These are phyloP conservation scores for Melanostoma scalare DNA, from an alignment of 2,888 invertebrate species.

Conservation along the genomic window DNA sequence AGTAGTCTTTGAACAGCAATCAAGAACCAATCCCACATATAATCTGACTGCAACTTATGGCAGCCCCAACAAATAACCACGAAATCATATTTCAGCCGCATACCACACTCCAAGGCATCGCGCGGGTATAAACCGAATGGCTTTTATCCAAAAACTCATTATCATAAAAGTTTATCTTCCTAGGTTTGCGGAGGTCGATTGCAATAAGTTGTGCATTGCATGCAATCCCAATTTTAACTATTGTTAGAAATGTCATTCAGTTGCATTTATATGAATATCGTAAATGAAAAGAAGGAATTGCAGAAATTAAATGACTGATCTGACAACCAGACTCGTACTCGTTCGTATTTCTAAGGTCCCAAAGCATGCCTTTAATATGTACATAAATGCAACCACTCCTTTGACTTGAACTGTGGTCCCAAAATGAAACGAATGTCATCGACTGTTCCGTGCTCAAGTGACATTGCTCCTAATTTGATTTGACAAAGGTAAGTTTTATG, in stretches of 20 bases:
- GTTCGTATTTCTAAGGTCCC: conserved; percentile 8
- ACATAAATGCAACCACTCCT: conserved; percentile 53
- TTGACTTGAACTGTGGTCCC: conserved; percentile 46
- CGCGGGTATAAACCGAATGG: conserved; percentile 49
- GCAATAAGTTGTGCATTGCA: conserved; percentile 42
- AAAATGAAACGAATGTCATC: conserved; percentile 46
- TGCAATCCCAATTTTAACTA: conserved; percentile 26
- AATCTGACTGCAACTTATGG: conserved; percentile 12
- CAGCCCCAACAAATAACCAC: conserved; percentile 48
- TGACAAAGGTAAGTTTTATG: conserved; percentile 14
- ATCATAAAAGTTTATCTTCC: conserved; percentile 69
- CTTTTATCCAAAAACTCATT: conserved; percentile 66
- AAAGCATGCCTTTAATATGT: background rate
- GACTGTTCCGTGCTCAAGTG: conserved; percentile 34
- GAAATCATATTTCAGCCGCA: conserved; percentile 49
- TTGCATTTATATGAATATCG: conserved; percentile 55
- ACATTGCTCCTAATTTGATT: conserved; percentile 29
- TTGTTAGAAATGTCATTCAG: conserved; percentile 61
- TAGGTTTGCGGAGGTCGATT: conserved; percentile 62
- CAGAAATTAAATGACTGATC: conserved; percentile 37
- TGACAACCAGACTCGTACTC: background rate
- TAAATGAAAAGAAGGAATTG: background rate
- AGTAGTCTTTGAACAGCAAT: conserved; percentile 40
- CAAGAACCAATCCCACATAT: conserved; percentile 71
- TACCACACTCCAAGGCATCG: conserved; percentile 43